Evolutionary conservation across 2,888 invertebrate species (phyloP).

Genomic region (Aporophyla nigra): DNA sequence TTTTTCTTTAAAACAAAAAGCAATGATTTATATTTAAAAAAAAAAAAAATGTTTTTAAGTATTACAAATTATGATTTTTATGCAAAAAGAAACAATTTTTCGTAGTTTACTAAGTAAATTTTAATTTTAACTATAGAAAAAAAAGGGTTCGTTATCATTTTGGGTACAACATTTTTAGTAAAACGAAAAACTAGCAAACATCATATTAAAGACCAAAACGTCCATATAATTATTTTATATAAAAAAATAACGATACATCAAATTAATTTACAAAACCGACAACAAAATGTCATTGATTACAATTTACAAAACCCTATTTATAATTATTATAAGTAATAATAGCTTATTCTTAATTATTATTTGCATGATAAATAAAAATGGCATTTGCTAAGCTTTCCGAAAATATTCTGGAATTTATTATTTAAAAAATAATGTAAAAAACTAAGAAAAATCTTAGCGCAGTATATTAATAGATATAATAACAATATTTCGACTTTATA

Average conservation of each 20-base stretch:
- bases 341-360: slow-evolving; percentile 34
- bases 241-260: not conserved
- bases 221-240: not conserved
- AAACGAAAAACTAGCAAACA: slow-evolving; percentile 7
- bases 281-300: not conserved
- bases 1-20: no score
- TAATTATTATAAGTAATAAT: slow-evolving; percentile 7
- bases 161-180: not conserved
- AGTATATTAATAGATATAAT: not conserved
- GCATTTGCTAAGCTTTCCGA: not conserved
- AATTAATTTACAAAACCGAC: slow-evolving; percentile 15
- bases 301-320: slow-evolving; percentile 22
- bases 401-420: not conserved
- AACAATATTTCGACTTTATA: slow-evolving; percentile 3
- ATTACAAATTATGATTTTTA: not conserved
- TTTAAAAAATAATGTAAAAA: not conserved
- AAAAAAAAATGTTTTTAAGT: no score
- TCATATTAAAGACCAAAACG: not conserved
- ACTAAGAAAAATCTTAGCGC: slow-evolving; percentile 18
- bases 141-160: not conserved
- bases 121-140: not conserved
- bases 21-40: no score
- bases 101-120: not conserved
- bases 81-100: not conserved
- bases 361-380: slow-evolving; percentile 13